Percentiles rank a stretch among this genome's conserved stretches.
Evolutionary conservation across 37 sponge, comb jelly and placozoan genomes (phyloP).

Genomic region (Dysidea cf. avara): DNA sequence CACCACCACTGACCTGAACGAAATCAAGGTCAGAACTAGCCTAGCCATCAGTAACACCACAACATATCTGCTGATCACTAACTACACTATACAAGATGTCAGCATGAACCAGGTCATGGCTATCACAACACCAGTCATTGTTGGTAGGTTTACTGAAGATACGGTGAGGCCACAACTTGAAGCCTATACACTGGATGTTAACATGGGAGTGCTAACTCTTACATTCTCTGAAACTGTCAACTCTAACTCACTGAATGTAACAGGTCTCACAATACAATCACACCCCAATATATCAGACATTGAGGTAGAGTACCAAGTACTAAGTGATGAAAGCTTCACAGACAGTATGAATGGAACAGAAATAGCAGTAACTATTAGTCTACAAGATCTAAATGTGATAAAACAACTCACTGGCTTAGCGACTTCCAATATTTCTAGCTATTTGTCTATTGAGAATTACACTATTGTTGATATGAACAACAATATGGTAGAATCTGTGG

Average conservation of each 20-base stretch:
- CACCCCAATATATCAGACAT: conserved; percentile 26
- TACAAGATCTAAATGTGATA: conserved; percentile 66
- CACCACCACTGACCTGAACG: conserved; percentile 71
- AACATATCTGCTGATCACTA: conserved; percentile 57
- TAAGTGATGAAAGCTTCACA: conserved; percentile 38
- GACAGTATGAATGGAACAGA: conserved; percentile 51
- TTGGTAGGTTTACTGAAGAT: conserved; percentile 40
- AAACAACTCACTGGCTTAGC: conserved; percentile 58
- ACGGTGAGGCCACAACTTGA: conserved; percentile 44
- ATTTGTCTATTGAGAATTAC: conserved; percentile 38
- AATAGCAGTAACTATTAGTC: conserved; percentile 34
- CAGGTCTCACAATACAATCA: conserved; percentile 56
- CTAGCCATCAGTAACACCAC: conserved; percentile 44
- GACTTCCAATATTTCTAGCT: conserved; percentile 36
- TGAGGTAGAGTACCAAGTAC: conserved; percentile 14
- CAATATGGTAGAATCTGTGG: conserved; percentile 31
- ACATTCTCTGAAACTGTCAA: conserved; percentile 85
- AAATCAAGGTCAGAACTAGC: conserved; percentile 52
- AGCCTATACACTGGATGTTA: conserved; percentile 70
- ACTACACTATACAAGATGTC: conserved; percentile 49
- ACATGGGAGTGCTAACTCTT: conserved; percentile 45
- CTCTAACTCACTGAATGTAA: conserved; percentile 46
- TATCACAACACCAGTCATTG: conserved; percentile 14
- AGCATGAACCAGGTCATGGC: conserved; percentile 54
- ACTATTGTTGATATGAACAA: conserved; percentile 74